These are phyloP conservation scores for Atlantisia rogersi DNA, from an alignment of 2,113 vertebrate genomes.

Conservation along the genomic window DNA sequence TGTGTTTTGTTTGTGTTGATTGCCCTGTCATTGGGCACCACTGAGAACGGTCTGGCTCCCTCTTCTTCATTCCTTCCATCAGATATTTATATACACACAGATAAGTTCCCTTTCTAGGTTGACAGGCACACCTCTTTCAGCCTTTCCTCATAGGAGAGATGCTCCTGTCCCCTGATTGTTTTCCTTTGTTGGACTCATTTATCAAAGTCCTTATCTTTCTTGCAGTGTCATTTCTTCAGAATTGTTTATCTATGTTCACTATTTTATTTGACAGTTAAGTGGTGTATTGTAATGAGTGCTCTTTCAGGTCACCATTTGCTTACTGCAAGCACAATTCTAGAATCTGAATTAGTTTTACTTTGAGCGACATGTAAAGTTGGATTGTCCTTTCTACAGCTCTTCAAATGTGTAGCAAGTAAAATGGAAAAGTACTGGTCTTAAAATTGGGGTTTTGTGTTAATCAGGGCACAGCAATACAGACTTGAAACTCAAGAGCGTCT, in stretches of 20 bases:
- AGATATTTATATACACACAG: neutral
- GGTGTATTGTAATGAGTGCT: neutral
- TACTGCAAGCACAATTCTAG: neutral
- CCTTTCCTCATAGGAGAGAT: neutral
- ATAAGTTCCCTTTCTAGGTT: neutral
- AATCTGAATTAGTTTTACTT: neutral
- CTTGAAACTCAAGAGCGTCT: neutral
- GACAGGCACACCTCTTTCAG: neutral
- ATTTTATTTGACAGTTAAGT: neutral
- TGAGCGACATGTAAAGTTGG: neutral
- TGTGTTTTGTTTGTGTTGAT: neutral
- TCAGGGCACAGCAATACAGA: neutral
- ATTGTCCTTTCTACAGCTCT: neutral
- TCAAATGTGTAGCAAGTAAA: neutral
- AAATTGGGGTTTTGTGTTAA: neutral
- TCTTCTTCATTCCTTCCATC: neutral
- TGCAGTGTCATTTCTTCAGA: neutral
- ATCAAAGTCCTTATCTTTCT: neutral
- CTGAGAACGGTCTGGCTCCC: neutral
- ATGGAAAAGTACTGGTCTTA: neutral
- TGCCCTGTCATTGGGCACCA: neutral
- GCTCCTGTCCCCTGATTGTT: neutral
- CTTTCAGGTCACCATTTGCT: neutral
- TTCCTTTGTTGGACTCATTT: neutral
- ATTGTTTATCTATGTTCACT: neutral